phyloP scores from a whole-genome alignment of 2,888 invertebrate species.

The Drosophila rubida region DNA sequence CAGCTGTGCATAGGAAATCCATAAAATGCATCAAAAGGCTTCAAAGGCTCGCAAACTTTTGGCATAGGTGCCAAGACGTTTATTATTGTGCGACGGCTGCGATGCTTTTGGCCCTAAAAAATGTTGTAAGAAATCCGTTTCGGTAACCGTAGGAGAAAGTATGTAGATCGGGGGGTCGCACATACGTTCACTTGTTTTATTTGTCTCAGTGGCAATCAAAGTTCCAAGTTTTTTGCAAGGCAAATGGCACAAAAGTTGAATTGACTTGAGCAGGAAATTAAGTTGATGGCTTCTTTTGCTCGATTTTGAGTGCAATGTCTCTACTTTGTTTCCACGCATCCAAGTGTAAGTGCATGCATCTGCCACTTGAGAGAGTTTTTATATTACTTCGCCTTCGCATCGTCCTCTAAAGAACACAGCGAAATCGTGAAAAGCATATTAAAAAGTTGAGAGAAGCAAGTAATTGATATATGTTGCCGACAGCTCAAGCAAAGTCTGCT shows the following conservation, averaged over 20 bases:
- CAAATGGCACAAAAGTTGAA: constrained; percentile 77
- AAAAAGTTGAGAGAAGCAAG: constrained; percentile 51
- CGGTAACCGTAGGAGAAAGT: neutral
- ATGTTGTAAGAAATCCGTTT: constrained; percentile 16
- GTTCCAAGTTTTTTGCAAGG: constrained; percentile 60
- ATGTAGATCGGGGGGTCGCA: no score
- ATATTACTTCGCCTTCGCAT: constrained; percentile 13
- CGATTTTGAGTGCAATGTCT: constrained; percentile 36
- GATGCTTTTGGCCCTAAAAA: constrained; percentile 25
- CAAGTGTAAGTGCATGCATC: neutral
- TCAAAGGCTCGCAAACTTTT: constrained; percentile 69
- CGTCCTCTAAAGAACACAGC: neutral
- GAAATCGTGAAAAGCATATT: constrained; percentile 54
- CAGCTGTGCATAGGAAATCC: constrained; percentile 54
- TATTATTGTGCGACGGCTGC: constrained; percentile 60
- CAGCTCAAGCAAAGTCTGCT: neutral
- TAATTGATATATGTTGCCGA: constrained; percentile 32
- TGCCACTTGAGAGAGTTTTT: constrained; percentile 44
- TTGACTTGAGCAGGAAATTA: constrained; percentile 77
- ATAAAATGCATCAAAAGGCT: constrained; percentile 72
- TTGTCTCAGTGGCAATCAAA: constrained; percentile 77
- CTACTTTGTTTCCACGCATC: constrained; percentile 29
- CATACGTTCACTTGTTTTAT: constrained; percentile 26
- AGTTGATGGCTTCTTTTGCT: constrained; percentile 67
- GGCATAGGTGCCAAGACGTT: constrained; percentile 66